Conservation (phyloP, 1,140 invertebrate genomes). For the Episyrphus balteatus region DNA sequence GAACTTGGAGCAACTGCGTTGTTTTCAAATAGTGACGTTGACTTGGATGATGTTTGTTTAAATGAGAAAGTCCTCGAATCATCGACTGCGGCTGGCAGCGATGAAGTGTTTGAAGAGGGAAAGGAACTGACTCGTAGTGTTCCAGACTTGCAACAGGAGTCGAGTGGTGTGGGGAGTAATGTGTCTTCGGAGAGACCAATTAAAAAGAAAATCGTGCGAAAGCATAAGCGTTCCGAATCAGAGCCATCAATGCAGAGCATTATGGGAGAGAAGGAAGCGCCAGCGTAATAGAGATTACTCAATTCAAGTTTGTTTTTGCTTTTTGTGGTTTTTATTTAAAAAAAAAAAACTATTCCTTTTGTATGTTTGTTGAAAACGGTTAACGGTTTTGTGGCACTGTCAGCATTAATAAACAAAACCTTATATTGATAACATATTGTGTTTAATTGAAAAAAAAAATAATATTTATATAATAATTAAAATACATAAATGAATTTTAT, state of each 20-base stretch:
- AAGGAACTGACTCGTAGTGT: constrained; percentile 31
- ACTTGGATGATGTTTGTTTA: constrained; percentile 63
- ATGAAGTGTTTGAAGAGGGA: constrained; percentile 30
- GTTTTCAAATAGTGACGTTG: constrained; percentile 83
- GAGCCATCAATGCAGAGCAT: constrained; percentile 32
- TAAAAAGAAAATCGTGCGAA: constrained; percentile 19
- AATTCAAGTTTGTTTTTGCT: too few relatives aligned
- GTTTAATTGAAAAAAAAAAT: too few relatives aligned
- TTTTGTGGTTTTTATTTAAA: too few relatives aligned
- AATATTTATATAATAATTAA: too few relatives aligned
- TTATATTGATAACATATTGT: too few relatives aligned
- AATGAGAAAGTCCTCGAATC: constrained; percentile 55
- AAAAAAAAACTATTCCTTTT: too few relatives aligned
- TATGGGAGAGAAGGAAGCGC: constrained; percentile 6
- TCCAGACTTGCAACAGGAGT: constrained; percentile 32
- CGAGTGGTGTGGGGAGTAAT: neutral
- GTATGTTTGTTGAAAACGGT: too few relatives aligned
- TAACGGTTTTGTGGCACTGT: too few relatives aligned
- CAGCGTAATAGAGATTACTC: neutral
- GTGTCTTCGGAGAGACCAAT: constrained; percentile 4
- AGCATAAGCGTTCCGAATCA: constrained; percentile 37
- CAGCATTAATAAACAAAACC: too few relatives aligned
- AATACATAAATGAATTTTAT: too few relatives aligned
- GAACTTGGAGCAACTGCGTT: constrained; percentile 57
- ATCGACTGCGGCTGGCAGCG: constrained; percentile 9